Conservation (phyloP, 2,888 invertebrate species). For the Anagyrus pseudococci region DNA sequence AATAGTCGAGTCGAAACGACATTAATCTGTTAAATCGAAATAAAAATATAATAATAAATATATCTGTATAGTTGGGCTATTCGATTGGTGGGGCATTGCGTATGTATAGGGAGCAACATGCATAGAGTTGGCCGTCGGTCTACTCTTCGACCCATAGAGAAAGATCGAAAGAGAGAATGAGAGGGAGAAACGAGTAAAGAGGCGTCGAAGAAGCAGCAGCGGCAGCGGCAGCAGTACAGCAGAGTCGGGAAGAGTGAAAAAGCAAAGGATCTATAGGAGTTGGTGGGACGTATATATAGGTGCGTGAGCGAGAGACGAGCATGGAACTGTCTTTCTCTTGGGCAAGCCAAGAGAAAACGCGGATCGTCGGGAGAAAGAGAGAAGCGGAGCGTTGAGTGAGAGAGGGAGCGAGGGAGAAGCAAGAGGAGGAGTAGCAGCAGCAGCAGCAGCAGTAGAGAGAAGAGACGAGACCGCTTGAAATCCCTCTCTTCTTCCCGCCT, state of each 20-base stretch:
- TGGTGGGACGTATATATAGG: conserved; percentile 48
- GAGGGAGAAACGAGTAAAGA: conserved; percentile 32
- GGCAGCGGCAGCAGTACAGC: not conserved
- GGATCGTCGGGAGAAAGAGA: conserved; percentile 38
- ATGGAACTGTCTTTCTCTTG: conserved; percentile 29
- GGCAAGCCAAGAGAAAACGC: conserved; percentile 39
- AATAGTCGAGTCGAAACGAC: too few relatives aligned
- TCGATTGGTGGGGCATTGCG: conserved; percentile 7
- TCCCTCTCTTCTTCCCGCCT: conserved; percentile 50
- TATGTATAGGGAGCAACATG: conserved; percentile 22
- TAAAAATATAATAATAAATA: too few relatives aligned
- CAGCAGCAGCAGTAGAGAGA: conserved; percentile 54
- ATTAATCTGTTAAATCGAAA: too few relatives aligned
- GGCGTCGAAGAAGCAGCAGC: conserved; percentile 33
- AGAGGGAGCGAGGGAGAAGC: conserved; percentile 19
- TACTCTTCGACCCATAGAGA: not conserved
- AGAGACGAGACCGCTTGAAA: conserved; percentile 58
- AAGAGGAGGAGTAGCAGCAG: conserved; percentile 34
- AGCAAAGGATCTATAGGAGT: conserved; percentile 56
- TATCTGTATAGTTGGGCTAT: too few relatives aligned
- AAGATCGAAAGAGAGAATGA: conserved; percentile 10
- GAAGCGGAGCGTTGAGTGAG: conserved; percentile 28
- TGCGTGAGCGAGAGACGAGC: conserved; percentile 36
- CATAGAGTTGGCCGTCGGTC: conserved; percentile 12
- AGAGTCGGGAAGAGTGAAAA: conserved; percentile 41